Percentiles rank a stretch among this genome's conserved stretches.
Conservation (phyloP, 2,888 invertebrate species). For the Drosophila helvetica region DNA sequence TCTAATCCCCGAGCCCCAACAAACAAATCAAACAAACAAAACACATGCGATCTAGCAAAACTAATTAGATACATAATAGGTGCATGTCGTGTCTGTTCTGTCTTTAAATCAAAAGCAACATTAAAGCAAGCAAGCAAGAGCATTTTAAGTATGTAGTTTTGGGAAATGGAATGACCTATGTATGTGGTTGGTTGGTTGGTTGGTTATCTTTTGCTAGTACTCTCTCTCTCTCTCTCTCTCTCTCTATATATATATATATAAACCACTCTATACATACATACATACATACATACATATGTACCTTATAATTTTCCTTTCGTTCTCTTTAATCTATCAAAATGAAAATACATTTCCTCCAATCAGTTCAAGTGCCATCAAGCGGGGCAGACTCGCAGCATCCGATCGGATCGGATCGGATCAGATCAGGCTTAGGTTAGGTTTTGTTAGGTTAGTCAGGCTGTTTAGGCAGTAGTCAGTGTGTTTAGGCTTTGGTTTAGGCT, state of each 20-base stretch:
- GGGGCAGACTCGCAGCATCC: conserved; percentile 19
- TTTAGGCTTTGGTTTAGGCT: conserved; percentile 19
- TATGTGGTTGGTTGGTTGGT: conserved; percentile 57
- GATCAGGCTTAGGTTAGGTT: conserved; percentile 22
- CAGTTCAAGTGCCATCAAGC: conserved; percentile 44
- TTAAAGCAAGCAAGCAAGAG: conserved; percentile 35
- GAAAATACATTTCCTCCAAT: conserved; percentile 34
- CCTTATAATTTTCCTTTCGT: conserved; percentile 46
- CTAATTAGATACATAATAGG: conserved; percentile 68
- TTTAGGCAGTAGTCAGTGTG: neutral
- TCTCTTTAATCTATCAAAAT: conserved; percentile 39
- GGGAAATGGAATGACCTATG: conserved; percentile 63
- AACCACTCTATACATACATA: conserved; percentile 21
- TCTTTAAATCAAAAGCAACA: conserved; percentile 46
- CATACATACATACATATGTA: conserved; percentile 16
- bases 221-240: conserved; percentile 3
- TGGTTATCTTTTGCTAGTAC: conserved; percentile 67
- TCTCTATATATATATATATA: neutral
- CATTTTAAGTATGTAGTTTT: conserved; percentile 55
- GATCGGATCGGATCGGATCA: conserved; percentile 32
- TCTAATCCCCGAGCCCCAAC: conserved; percentile 6
- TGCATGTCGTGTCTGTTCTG: conserved; percentile 75
- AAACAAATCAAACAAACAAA: neutral
- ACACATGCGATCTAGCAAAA: conserved; percentile 23
- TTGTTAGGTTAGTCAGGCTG: neutral